These are phyloP conservation scores for Umimayanthus kanabou DNA, from an alignment of 92 coral and sea anemone genomes.

Conservation along the genomic window DNA sequence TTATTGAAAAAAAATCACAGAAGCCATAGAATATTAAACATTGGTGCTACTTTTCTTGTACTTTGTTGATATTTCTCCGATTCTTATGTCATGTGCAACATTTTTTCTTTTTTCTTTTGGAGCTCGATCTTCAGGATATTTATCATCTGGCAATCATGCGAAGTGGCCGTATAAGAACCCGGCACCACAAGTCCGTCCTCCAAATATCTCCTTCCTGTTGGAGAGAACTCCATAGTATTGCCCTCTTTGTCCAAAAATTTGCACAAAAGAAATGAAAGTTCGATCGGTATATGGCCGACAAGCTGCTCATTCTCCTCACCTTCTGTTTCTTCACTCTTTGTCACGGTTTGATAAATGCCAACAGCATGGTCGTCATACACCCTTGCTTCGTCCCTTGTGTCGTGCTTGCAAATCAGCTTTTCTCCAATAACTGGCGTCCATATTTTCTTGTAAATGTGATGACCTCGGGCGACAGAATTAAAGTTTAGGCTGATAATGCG, in stretches of 20 bases:
- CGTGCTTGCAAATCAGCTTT: not conserved
- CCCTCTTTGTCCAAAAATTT: not conserved
- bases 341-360: not conserved
- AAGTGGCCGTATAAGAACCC: no score
- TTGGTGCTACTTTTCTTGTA: no score
- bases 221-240: not conserved
- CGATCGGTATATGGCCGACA: not conserved
- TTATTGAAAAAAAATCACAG: no score
- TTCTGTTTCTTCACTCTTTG: not conserved
- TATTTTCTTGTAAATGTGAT: conserved; percentile 16
- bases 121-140: no score
- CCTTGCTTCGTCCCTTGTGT: conserved; percentile 4
- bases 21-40: no score
- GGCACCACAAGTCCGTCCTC: not conserved
- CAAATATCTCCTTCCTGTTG: not conserved
- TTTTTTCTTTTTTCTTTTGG: no score
- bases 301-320: not conserved
- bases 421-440: conserved; percentile 2
- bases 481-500: not conserved
- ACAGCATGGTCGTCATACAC: not conserved
- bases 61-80: no score
- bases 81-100: no score
- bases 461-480: conserved; percentile 11
- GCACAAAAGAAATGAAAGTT: conserved; percentile 2
- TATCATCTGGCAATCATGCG: no score